phyloP scores from a whole-genome alignment of 2,113 vertebrate genomes.

The Phycodurus eques region DNA sequence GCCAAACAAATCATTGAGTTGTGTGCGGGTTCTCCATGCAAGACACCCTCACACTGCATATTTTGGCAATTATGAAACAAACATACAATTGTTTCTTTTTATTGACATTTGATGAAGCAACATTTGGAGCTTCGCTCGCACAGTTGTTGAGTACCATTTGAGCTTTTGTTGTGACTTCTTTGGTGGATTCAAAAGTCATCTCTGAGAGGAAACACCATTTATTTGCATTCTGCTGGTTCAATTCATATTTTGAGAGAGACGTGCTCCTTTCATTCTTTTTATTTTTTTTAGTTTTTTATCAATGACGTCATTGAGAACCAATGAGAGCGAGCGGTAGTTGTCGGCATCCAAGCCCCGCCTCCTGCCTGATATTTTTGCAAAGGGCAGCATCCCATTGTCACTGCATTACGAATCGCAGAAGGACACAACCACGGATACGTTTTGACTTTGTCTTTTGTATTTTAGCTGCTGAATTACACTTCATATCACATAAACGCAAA shows the following conservation, averaged over 20 bases:
- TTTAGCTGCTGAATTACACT: too few relatives aligned
- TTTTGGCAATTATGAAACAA: neutral
- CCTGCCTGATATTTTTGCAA: conserved; percentile 34
- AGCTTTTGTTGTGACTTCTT: neutral
- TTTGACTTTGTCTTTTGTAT: conserved; percentile 1
- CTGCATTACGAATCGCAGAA: conserved; percentile 41
- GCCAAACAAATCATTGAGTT: neutral
- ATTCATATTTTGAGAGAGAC: conserved; percentile 8
- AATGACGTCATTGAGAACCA: conserved; percentile 79
- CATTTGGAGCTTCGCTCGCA: neutral
- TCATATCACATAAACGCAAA: too few relatives aligned
- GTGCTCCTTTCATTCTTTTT: conserved; percentile 36
- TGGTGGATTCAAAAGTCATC: neutral
- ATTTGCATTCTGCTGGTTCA: conserved; percentile 2
- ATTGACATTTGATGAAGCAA: neutral
- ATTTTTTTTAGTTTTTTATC: conserved; percentile 28
- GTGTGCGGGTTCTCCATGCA: neutral
- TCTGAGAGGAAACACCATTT: neutral
- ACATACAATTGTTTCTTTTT: neutral
- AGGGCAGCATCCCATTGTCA: conserved; percentile 62
- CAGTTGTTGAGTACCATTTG: neutral
- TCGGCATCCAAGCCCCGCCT: conserved; percentile 54
- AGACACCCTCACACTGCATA: neutral
- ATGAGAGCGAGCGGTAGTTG: conserved; percentile 52
- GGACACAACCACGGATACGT: conserved; percentile 28